These are phyloP conservation scores for Numenius arquata DNA, from an alignment of 2,113 vertebrate species.

Conservation along the genomic window DNA sequence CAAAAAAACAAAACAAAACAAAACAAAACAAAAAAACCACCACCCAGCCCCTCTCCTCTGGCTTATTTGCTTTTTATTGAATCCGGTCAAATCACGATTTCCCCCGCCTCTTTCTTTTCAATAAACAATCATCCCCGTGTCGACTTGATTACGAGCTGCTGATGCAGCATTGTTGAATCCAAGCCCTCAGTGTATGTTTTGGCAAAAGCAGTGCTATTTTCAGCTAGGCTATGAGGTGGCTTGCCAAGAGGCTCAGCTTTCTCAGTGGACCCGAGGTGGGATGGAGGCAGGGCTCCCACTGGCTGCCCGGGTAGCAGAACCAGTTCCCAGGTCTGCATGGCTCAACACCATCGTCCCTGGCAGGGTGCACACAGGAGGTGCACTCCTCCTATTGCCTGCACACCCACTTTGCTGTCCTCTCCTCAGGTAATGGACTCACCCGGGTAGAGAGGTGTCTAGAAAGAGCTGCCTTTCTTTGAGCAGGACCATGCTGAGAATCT, in stretches of 20 bases:
- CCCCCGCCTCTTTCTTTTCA: background rate
- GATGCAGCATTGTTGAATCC: conserved; percentile 45
- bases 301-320: background rate
- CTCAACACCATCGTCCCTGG: background rate
- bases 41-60: background rate
- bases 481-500: background rate
- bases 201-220: conserved; percentile 39
- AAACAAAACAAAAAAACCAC: background rate
- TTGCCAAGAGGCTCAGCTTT: conserved; percentile 34
- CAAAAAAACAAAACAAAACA: background rate
- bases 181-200: conserved; percentile 46
- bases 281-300: background rate
- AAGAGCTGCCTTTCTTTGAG: background rate
- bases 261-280: background rate
- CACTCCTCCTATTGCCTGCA: background rate
- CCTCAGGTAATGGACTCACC: background rate
- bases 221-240: background rate
- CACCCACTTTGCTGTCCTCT: background rate
- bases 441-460: background rate
- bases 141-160: conserved; percentile 45
- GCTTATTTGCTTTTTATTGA: conserved; percentile 4
- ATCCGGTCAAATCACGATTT: background rate
- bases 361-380: fast-evolving
- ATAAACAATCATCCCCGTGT: conserved; percentile 44
- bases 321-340: background rate